A percentile compares a stretch with the other conserved stretches of the same genome.
phyloP scores from a whole-genome alignment of 2,113 vertebrate genomes.

The Morphnarchus princeps region DNA sequence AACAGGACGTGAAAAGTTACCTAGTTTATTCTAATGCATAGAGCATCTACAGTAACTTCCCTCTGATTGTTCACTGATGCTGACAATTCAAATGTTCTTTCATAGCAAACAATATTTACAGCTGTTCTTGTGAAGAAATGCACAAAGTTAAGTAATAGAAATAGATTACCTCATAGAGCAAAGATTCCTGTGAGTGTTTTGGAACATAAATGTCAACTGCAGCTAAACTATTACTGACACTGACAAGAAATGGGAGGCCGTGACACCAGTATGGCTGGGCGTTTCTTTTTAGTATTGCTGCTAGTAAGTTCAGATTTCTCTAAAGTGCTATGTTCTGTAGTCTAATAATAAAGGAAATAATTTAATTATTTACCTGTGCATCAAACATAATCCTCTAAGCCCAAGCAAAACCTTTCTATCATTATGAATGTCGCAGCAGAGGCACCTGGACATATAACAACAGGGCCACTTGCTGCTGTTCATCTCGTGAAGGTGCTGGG shows the following conservation, averaged over 20 bases:
- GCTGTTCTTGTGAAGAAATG: not conserved
- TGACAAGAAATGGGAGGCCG: not conserved
- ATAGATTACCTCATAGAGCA: not conserved
- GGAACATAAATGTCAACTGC: not conserved
- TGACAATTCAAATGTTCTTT: not conserved
- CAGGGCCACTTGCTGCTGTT: not conserved
- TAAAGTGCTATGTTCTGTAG: not conserved
- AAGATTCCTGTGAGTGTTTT: not conserved
- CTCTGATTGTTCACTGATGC: not conserved
- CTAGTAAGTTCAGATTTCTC: not conserved
- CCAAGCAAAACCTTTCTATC: not conserved
- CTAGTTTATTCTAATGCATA: not conserved
- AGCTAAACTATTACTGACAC: not conserved
- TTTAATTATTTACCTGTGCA: not conserved
- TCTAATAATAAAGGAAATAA: not conserved
- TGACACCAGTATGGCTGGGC: not conserved
- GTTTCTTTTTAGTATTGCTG: not conserved
- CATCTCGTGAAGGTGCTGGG: not conserved
- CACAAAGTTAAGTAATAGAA: not conserved
- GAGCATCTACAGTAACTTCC: not conserved
- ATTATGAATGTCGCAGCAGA: not conserved
- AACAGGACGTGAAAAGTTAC: not conserved
- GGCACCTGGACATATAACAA: not conserved
- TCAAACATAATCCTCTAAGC: not conserved
- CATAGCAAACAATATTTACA: not conserved